Percentiles rank a stretch among this genome's conserved stretches.
Evolutionary conservation across 2,113 vertebrate species (phyloP).

Genomic region (Natator depressus): DNA sequence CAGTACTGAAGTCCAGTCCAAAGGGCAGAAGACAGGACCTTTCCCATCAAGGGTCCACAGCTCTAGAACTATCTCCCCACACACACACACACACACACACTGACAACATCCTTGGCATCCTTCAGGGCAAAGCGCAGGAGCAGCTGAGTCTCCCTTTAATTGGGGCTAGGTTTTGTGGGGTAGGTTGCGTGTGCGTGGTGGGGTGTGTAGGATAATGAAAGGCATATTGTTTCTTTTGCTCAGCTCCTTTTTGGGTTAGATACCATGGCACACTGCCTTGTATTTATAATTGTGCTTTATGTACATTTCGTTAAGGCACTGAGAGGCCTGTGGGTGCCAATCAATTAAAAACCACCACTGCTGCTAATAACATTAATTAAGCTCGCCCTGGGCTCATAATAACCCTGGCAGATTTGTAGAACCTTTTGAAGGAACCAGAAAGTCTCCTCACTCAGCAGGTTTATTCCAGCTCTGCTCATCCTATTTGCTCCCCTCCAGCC

Average conservation of each 20-base stretch:
- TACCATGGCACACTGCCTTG: neutral
- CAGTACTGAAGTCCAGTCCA: neutral
- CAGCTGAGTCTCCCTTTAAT: neutral
- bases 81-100: neutral
- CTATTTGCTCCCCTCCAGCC: neutral
- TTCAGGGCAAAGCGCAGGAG: neutral
- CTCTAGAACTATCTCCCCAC: too few species aligned
- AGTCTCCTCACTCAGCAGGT: neutral
- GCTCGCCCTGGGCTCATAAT: neutral
- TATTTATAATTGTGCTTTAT: neutral
- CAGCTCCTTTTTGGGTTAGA: neutral
- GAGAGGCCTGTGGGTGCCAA: neutral
- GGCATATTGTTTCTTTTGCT: neutral
- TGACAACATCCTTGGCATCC: neutral
- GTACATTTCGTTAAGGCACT: neutral
- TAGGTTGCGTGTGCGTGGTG: neutral
- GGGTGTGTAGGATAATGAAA: neutral
- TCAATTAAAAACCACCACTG: slow-evolving; percentile 4
- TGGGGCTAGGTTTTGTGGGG: neutral
- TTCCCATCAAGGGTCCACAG: neutral
- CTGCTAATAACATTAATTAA: slow-evolving; percentile 19
- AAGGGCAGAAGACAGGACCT: neutral
- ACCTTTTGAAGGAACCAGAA: neutral
- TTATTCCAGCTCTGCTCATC: neutral
- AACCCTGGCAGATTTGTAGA: neutral